A percentile compares a stretch with the other conserved stretches of the same genome.
phyloP scores from a whole-genome alignment of 2,888 invertebrate species.

The Eupithecia centaureata region DNA sequence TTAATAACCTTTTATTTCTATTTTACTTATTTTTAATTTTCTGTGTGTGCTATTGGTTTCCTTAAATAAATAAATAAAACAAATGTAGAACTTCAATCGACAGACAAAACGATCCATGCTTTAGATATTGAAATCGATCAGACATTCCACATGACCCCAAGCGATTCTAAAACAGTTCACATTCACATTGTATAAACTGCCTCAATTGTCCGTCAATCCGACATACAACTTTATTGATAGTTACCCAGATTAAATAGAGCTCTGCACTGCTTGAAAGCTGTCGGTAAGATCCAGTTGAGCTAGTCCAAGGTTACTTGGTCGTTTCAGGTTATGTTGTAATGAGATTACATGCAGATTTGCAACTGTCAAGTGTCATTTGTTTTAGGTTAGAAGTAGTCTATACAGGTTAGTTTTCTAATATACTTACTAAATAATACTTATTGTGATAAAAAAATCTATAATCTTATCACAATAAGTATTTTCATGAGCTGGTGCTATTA shows the following conservation, averaged over 20 bases:
- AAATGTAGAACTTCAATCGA: neutral
- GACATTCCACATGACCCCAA: constrained; percentile 24
- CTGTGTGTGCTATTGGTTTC: too few relatives aligned
- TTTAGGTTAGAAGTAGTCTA: constrained; percentile 12
- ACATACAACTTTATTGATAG: constrained; percentile 43
- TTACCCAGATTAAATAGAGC: constrained; percentile 23
- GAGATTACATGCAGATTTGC: constrained; percentile 36
- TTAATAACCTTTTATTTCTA: too few relatives aligned
- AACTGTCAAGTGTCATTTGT: constrained; percentile 34
- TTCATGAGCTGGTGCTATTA: too few relatives aligned
- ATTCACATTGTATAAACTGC: constrained; percentile 33
- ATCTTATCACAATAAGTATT: too few relatives aligned
- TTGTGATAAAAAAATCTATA: too few relatives aligned
- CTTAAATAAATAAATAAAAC: neutral
- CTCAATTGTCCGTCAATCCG: constrained; percentile 45
- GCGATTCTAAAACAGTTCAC: constrained; percentile 26
- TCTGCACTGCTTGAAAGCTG: constrained; percentile 3
- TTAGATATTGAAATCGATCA: neutral
- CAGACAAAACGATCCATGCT: neutral
- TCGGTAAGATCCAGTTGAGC: constrained; percentile 15
- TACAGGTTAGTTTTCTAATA: neutral
- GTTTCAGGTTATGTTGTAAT: constrained; percentile 24
- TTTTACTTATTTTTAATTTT: too few relatives aligned
- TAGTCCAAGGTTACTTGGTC: constrained; percentile 20
- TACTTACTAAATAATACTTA: too few relatives aligned